A percentile compares a stretch with the other conserved stretches of the same genome.
These are phyloP conservation scores for Conger conger DNA, from an alignment of 2,113 vertebrate species.

Conservation along the genomic window DNA sequence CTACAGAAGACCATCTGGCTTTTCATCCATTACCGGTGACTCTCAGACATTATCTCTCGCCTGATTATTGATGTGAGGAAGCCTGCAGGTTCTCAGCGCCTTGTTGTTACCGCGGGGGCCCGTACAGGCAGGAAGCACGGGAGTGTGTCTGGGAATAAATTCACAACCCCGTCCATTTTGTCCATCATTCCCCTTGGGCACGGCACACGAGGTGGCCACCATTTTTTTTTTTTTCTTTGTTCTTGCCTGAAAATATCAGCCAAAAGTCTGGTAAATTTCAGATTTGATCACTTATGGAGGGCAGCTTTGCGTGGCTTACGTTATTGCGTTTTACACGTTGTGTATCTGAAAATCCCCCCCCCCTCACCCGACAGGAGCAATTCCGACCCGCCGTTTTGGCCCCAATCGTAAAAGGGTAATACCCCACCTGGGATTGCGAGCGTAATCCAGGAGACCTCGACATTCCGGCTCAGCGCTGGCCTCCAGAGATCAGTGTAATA, in stretches of 20 bases:
- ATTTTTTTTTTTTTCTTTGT: neutral
- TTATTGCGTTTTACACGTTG: neutral
- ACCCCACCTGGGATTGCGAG: neutral
- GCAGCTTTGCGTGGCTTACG: neutral
- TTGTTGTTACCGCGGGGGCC: neutral
- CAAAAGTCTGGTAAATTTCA: neutral
- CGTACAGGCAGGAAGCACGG: neutral
- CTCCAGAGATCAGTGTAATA: slow-evolving; percentile 13
- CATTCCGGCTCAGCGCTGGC: neutral
- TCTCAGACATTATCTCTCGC: neutral
- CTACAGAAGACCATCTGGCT: neutral
- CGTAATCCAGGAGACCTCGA: neutral
- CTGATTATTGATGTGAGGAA: neutral
- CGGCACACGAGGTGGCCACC: neutral
- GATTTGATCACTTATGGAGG: neutral
- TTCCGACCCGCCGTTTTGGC: neutral
- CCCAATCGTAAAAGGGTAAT: neutral
- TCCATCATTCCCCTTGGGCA: neutral
- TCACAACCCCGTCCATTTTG: neutral
- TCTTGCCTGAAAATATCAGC: neutral
- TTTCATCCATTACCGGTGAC: neutral
- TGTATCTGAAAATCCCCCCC: too few relatives aligned
- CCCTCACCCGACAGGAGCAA: neutral
- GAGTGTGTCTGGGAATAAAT: neutral
- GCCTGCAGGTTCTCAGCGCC: neutral